Percentiles rank a stretch among this genome's conserved stretches.
Evolutionary conservation across 2,888 invertebrate genomes (phyloP).

Genomic region (Clanis bilineata): DNA sequence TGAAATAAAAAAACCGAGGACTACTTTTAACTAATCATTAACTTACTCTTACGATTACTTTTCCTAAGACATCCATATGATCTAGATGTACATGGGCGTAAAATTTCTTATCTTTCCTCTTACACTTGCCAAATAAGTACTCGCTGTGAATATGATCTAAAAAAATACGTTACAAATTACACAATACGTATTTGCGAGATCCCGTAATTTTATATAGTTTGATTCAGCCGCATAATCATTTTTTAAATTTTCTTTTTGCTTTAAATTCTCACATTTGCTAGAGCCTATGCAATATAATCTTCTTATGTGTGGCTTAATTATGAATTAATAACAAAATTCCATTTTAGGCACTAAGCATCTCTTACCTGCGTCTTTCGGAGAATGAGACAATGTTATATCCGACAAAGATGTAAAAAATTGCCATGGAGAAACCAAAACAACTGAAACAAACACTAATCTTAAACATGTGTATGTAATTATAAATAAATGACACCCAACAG

Average conservation of each 20-base stretch:
- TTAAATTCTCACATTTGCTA: too few species aligned
- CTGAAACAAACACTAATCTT: conserved; percentile 27
- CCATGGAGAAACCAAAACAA: conserved; percentile 28
- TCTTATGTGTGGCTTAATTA: too few species aligned
- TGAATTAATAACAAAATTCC: too few species aligned
- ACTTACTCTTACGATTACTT: conserved; percentile 58
- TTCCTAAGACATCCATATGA: conserved; percentile 52
- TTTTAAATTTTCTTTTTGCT: too few species aligned
- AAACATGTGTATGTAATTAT: too few species aligned
- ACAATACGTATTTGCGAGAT: too few species aligned
- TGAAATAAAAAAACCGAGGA: too few species aligned
- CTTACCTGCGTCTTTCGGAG: conserved; percentile 27
- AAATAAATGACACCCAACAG: too few species aligned
- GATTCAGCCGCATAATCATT: too few species aligned
- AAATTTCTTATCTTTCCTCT: conserved; percentile 27
- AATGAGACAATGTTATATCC: conserved; percentile 26
- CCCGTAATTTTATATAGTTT: too few species aligned
- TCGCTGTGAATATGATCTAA: conserved; percentile 45
- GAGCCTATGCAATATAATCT: too few species aligned
- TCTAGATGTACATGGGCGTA: conserved; percentile 45
- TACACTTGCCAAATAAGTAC: conserved; percentile 52
- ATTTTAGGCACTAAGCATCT: not conserved
- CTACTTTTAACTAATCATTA: not conserved
- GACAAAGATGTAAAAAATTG: conserved; percentile 36
- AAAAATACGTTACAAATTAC: not conserved